These are phyloP conservation scores for Galemys pyrenaicus DNA, from an alignment of 2,113 vertebrate species.

Conservation along the genomic window DNA sequence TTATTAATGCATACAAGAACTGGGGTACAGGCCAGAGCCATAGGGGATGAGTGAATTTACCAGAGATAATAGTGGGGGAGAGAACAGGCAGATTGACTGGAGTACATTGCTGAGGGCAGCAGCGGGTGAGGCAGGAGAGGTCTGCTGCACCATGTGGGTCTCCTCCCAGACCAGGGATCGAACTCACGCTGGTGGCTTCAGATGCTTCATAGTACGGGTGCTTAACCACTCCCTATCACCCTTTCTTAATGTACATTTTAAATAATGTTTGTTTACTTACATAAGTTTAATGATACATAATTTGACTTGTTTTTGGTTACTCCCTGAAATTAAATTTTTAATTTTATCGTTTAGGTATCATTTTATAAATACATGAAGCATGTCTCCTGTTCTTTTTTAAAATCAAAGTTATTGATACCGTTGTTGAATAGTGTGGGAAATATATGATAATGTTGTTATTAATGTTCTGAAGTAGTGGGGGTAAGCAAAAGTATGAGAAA, in stretches of 20 bases:
- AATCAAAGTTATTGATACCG: not conserved
- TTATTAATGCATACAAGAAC: no score
- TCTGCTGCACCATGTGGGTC: no score
- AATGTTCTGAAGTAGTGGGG: not conserved
- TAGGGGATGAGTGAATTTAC: no score
- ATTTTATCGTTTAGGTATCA: not conserved
- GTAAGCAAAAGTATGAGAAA: not conserved
- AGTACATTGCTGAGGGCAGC: no score
- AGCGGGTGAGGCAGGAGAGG: no score
- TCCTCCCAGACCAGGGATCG: no score
- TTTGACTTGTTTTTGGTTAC: not conserved
- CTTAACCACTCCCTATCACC: no score
- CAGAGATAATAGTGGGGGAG: no score
- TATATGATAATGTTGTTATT: not conserved
- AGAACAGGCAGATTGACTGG: no score
- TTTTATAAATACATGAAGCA: not conserved
- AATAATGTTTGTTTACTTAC: not conserved
- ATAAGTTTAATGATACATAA: not conserved
- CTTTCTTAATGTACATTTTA: slow-evolving; percentile 25
- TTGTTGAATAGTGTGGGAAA: not conserved
- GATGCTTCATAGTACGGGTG: no score
- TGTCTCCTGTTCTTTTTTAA: slow-evolving; percentile 18
- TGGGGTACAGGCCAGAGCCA: no score
- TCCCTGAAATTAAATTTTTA: not conserved
- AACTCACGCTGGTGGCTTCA: no score